Base-by-base conservation (phyloP, 2,113 vertebrate species). In the Bufo gargarizans region DNA sequence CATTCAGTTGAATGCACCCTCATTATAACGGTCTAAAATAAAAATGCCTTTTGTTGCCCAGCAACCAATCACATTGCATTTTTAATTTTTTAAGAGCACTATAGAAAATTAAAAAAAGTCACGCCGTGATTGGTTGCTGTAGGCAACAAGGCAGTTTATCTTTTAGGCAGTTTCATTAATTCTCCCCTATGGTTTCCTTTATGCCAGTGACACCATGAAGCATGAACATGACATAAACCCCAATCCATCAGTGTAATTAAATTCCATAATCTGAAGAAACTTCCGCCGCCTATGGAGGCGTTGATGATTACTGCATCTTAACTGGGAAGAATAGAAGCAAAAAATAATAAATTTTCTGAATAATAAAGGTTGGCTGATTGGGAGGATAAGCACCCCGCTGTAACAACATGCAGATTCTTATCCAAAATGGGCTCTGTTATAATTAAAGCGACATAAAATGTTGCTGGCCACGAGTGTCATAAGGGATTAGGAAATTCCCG, bases 401-500 rank as follows among this genome's bases (percentile, higher is more conserved):
- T 47, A 65, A 50, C 58, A 67, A 20, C 3, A 43, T 50, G 33
- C 43, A 4, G 19, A 67, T 79, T 20, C 80, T 47, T 10, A 47
- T 63, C 58, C 19, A 50, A 82, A 82, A 65, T 47, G 19, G 20
- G 7, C 61, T 65, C 45, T 10, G 3, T 63, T 45, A 19, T 47
- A 63, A 65, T 65, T 65, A 82, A 47, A 63, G 43, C 4, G 13
- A 59, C 55, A 79, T 56, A 58, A 80, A 53, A 79, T 4, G 5
- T 63, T 10, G 56, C 56, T n/a, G 53, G 16, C 19, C 9, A 43
- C 2, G 77, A 81, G 22, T 55, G 45, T 20, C 45, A 61, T 50
- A 45, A 63, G 19, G 59, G 80, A 82, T 82, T 65, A 82, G 80
- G 59, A 55, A 55, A n/a, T 67, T 65, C 59, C 80, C 49, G 43